Evolutionary conservation across 2,888 invertebrate species (phyloP).

Genomic region (Agrotis exclamationis): DNA sequence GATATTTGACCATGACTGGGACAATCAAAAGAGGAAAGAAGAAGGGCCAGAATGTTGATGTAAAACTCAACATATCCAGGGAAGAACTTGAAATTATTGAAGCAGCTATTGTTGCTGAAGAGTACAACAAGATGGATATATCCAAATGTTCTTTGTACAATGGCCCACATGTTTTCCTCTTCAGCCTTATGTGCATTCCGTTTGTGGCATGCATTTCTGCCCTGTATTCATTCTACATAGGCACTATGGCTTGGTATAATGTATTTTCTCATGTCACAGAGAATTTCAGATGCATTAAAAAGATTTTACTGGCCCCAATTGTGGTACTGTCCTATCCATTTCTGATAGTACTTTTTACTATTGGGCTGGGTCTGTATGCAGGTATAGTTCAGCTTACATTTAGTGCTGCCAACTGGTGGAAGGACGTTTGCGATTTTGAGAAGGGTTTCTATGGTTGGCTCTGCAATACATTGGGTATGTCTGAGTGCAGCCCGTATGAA

Average conservation of each 20-base stretch:
- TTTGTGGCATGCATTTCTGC: slow-evolving; percentile 92
- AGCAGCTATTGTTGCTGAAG: slow-evolving; percentile 91
- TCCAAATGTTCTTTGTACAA: slow-evolving; percentile 90
- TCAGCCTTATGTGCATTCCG: slow-evolving; percentile 93
- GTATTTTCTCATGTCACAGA: slow-evolving; percentile 93
- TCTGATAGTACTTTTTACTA: slow-evolving; percentile 92
- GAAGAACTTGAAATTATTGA: slow-evolving; percentile 94
- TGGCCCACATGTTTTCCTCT: slow-evolving; percentile 93
- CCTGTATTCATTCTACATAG: slow-evolving; percentile 94
- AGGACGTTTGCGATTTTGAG: slow-evolving; percentile 94
- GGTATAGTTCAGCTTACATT: slow-evolving; percentile 93
- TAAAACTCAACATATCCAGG: slow-evolving; percentile 93
- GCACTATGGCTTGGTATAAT: slow-evolving; percentile 95
- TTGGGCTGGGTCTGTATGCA: slow-evolving; percentile 93
- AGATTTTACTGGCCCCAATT: slow-evolving; percentile 92
- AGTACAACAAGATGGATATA: slow-evolving; percentile 90
- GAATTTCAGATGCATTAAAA: slow-evolving; percentile 92
- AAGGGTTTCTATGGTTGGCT: slow-evolving; percentile 96
- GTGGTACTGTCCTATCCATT: slow-evolving; percentile 94
- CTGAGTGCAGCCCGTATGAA: slow-evolving; percentile 95
- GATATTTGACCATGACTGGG: slow-evolving; percentile 93
- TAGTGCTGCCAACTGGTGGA: slow-evolving; percentile 93
- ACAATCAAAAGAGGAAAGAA: slow-evolving; percentile 94
- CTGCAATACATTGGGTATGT: slow-evolving; percentile 92
- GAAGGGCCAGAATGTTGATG: slow-evolving; percentile 94